A percentile compares a stretch with the other conserved stretches of the same genome.
Evolutionary conservation across 2,888 invertebrate species (phyloP).

Genomic region (Torymus auratus): DNA sequence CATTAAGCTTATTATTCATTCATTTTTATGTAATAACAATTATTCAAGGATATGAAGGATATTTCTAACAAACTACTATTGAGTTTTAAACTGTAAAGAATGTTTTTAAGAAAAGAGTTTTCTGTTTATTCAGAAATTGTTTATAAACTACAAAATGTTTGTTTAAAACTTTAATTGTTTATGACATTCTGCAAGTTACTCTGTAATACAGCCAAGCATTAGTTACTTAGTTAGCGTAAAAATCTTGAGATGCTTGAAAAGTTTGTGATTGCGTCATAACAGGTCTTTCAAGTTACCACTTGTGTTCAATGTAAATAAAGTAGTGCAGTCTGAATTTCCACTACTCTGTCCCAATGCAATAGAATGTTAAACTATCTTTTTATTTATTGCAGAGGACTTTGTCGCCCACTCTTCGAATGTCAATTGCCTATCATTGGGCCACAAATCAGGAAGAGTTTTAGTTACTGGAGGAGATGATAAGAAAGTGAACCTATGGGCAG

Average conservation of each 20-base stretch:
- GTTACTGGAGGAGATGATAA: slow-evolving; percentile 98
- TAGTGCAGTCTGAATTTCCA: slow-evolving; percentile 36
- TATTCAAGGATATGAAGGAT: no score
- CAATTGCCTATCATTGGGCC: slow-evolving; percentile 92
- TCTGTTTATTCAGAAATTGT: no score
- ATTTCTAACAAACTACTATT: no score
- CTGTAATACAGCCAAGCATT: slow-evolving; percentile 5
- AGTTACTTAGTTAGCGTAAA: slow-evolving; percentile 10
- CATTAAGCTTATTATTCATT: no score
- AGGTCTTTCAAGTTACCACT: slow-evolving; percentile 54
- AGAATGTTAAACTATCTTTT: slow-evolving; percentile 16
- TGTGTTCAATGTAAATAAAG: slow-evolving; percentile 45
- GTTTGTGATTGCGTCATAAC: slow-evolving; percentile 49
- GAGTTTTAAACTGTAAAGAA: no score
- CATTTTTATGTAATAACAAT: no score
- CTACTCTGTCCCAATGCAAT: slow-evolving; percentile 26
- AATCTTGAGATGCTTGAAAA: slow-evolving; percentile 44
- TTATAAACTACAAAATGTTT: no score
- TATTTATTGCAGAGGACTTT: slow-evolving; percentile 85
- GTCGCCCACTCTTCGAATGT: slow-evolving; percentile 92
- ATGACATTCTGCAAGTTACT: background rate
- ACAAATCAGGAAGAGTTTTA: slow-evolving; percentile 93
- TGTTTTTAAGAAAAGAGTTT: no score
- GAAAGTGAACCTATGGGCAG: slow-evolving; percentile 98
- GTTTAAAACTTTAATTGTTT: slow-evolving; percentile 9